phyloP scores from a whole-genome alignment of 1,140 invertebrate genomes.

The Arctopsyche grandis region DNA sequence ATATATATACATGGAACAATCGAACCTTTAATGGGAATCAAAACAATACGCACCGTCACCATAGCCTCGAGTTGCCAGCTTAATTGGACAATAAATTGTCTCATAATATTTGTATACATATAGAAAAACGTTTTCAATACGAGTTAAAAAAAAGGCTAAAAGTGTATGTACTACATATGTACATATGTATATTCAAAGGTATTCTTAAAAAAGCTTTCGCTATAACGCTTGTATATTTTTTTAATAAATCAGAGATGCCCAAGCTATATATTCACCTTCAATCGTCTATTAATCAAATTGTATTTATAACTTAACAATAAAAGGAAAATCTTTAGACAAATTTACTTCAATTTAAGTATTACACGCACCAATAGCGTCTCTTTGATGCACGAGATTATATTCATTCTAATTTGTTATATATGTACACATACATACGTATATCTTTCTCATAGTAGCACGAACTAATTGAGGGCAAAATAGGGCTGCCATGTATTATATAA shows the following conservation, averaged over 20 bases:
- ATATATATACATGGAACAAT: neutral
- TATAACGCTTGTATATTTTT: too few relatives aligned
- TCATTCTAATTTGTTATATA: constrained; percentile 24
- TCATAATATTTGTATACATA: neutral
- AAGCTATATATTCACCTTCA: too few relatives aligned
- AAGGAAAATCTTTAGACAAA: too few relatives aligned
- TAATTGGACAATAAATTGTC: neutral
- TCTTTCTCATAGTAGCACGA: neutral
- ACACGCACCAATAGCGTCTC: neutral
- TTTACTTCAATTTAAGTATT: neutral
- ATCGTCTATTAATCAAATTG: too few relatives aligned
- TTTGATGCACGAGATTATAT: constrained; percentile 32
- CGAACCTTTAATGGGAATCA: constrained; percentile 4
- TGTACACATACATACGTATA: too few relatives aligned
- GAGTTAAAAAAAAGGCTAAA: too few relatives aligned
- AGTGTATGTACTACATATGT: too few relatives aligned
- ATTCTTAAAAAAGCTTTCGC: too few relatives aligned
- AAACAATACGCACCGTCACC: neutral
- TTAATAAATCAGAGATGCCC: too few relatives aligned
- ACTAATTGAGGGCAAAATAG: constrained; percentile 19
- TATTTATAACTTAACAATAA: too few relatives aligned
- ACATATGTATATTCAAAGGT: too few relatives aligned
- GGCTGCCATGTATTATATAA: neutral
- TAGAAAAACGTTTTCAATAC: too few relatives aligned
- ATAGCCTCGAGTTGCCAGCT: neutral